These are phyloP conservation scores for Ondatra zibethicus DNA, from an alignment of 2,113 vertebrate genomes.

Conservation along the genomic window DNA sequence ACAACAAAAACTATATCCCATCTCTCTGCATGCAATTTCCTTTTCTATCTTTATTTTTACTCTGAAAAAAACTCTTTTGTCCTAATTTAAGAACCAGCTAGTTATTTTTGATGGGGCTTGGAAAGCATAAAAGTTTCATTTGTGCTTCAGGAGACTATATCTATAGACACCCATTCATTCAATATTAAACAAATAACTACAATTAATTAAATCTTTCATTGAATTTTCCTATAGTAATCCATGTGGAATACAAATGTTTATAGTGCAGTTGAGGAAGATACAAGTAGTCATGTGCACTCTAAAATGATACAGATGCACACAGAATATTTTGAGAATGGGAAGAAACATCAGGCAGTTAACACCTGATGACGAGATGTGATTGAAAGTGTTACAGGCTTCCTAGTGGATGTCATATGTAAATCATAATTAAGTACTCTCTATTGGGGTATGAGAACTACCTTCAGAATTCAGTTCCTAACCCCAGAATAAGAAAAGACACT, in stretches of 20 bases:
- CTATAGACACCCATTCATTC: background rate
- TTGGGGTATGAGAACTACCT: background rate
- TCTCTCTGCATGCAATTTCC: background rate
- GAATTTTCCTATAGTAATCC: background rate
- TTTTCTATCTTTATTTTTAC: background rate
- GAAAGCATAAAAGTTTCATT: background rate
- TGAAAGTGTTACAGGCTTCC: background rate
- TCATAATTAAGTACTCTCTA: slow-evolving; percentile 22
- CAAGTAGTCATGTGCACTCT: background rate
- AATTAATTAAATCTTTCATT: background rate
- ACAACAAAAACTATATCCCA: background rate
- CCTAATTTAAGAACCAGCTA: background rate
- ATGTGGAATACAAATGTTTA: slow-evolving; percentile 10
- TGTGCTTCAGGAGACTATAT: background rate
- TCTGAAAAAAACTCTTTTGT: background rate
- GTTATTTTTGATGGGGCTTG: background rate
- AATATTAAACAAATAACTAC: slow-evolving; percentile 10
- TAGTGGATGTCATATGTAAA: background rate
- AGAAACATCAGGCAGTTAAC: background rate
- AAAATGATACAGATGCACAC: background rate
- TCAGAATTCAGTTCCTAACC: background rate
- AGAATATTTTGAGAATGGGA: slow-evolving; percentile 13
- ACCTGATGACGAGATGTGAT: background rate
- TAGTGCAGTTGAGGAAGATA: background rate
- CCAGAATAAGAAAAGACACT: background rate